phyloP scores from a whole-genome alignment of 1,140 invertebrate species.

The Drosophila novamexicana region DNA sequence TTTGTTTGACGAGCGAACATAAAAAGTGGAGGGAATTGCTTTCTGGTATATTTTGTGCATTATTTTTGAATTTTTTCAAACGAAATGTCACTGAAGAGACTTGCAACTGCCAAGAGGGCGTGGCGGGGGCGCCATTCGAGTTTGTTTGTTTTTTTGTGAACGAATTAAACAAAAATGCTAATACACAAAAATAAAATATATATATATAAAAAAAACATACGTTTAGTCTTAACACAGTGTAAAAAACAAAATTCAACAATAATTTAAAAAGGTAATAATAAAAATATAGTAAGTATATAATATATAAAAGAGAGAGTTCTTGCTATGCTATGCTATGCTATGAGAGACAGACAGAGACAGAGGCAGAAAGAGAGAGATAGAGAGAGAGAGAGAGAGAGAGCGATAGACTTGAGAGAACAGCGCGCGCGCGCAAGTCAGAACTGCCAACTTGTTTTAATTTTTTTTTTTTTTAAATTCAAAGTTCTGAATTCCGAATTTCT shows the following conservation, averaged over 20 bases:
- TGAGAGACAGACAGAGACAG: neutral
- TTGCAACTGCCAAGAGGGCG: slow-evolving; percentile 35
- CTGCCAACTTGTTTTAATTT: slow-evolving; percentile 42
- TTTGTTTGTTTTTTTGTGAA: slow-evolving; percentile 1
- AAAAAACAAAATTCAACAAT: slow-evolving; percentile 82
- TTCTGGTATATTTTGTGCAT: slow-evolving; percentile 39
- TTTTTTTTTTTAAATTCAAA: slow-evolving; percentile 21
- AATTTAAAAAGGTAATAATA: slow-evolving; percentile 79
- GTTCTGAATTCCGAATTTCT: neutral
- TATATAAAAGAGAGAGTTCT: slow-evolving; percentile 39
- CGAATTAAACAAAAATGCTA: slow-evolving; percentile 35
- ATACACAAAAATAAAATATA: slow-evolving; percentile 57
- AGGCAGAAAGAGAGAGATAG: slow-evolving; percentile 25
- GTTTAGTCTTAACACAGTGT: slow-evolving; percentile 40
- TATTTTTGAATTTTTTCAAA: slow-evolving; percentile 16
- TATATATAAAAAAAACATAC: slow-evolving; percentile 60
- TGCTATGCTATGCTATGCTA: slow-evolving; percentile 4
- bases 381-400: slow-evolving; percentile 1
- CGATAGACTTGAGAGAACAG: slow-evolving; percentile 46
- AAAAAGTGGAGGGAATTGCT: slow-evolving; percentile 70
- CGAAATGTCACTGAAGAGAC: slow-evolving; percentile 29
- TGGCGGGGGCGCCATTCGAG: slow-evolving; percentile 31
- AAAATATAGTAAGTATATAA: slow-evolving; percentile 55
- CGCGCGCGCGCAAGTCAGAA: slow-evolving; percentile 74
- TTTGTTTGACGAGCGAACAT: slow-evolving; percentile 52